phyloP scores from a whole-genome alignment of 2,797 vertebrate genomes.

The Rachycentron canadum region DNA sequence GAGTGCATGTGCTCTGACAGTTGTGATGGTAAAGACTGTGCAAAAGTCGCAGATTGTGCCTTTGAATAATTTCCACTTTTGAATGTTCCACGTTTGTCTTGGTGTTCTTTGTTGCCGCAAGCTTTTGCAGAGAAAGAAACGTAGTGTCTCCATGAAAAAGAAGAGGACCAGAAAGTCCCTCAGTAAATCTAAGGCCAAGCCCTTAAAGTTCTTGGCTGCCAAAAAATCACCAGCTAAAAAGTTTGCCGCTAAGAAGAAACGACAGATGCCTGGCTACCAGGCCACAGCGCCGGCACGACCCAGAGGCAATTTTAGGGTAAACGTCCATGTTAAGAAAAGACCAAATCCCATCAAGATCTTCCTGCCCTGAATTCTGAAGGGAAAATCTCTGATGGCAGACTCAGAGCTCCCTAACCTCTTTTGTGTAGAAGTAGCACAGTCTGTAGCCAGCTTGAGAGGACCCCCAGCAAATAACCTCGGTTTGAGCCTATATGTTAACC shows the following conservation, averaged over 20 bases:
- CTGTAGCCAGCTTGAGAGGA: conserved; percentile 81
- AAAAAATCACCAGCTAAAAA: conserved; percentile 91
- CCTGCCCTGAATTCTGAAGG: conserved; percentile 74
- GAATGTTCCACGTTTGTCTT: conserved; percentile 82
- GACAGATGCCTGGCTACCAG: conserved; percentile 88
- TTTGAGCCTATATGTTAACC: conserved; percentile 80
- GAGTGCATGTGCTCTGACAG: conserved; percentile 11
- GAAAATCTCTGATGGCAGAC: conserved; percentile 95
- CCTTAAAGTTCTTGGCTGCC: conserved; percentile 88
- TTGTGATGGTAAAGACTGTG: conserved; percentile 32
- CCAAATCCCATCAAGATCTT: conserved; percentile 94
- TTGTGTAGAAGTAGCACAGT: conserved; percentile 83
- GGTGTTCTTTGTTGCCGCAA: conserved; percentile 90
- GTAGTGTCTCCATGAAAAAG: conserved; percentile 91
- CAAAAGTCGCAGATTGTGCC: conserved; percentile 39
- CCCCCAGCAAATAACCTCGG: conserved; percentile 75
- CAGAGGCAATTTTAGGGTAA: conserved; percentile 94
- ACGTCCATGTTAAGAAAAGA: conserved; percentile 80
- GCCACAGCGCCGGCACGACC: conserved; percentile 88
- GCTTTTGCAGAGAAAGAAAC: conserved; percentile 95
- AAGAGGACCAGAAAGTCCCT: conserved; percentile 93
- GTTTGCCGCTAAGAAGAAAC: conserved; percentile 93
- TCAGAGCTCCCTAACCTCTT: conserved; percentile 83
- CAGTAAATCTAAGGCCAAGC: conserved; percentile 91
- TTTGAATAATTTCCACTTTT: conserved; percentile 66